phyloP scores from a whole-genome alignment of 2,113 vertebrate species.

The Mungos mungo region DNA sequence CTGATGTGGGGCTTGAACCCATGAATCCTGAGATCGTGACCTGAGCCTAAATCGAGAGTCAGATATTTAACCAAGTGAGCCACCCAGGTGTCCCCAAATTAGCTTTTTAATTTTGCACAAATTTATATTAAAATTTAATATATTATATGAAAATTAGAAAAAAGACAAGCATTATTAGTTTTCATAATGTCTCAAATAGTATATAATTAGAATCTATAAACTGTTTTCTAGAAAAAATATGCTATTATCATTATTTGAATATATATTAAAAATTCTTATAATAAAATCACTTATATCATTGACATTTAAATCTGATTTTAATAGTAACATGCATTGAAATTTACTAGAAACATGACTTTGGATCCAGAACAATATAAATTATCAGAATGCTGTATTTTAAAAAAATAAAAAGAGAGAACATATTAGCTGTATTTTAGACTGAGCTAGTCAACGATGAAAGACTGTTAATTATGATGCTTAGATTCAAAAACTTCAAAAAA shows the following conservation, averaged over 20 bases:
- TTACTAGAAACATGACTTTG: background rate
- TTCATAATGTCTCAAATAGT: background rate
- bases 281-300: constrained; percentile 14
- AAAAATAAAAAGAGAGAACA: background rate
- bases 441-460: background rate
- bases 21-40: background rate
- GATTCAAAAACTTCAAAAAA: constrained; percentile 9
- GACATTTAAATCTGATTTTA: constrained; percentile 37
- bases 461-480: constrained; percentile 29
- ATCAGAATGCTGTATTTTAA: background rate
- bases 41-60: background rate
- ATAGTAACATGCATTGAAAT: background rate
- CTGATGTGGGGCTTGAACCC: too few relatives aligned
- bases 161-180: background rate
- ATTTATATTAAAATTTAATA: background rate
- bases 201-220: background rate
- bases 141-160: background rate
- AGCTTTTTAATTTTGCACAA: background rate
- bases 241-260: background rate
- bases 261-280: background rate
- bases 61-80: background rate
- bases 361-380: background rate
- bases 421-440: constrained; percentile 24
- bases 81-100: background rate
- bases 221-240: background rate